Base-by-base conservation (phyloP, 1,140 invertebrate species). In the Tetramorium parvispinum region DNA sequence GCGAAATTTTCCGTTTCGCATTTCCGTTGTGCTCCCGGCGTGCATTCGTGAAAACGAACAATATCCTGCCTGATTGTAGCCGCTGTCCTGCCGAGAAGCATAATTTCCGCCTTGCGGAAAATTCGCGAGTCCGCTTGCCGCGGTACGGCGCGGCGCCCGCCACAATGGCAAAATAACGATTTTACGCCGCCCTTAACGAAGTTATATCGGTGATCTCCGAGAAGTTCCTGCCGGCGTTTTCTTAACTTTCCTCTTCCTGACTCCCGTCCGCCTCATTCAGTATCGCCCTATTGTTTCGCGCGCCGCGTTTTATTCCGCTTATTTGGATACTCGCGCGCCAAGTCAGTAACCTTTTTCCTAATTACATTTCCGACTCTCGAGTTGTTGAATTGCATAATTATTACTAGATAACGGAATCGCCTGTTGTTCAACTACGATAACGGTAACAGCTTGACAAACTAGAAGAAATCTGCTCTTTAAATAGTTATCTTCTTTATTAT, bases 101-200 rank as follows among this genome's bases (percentile, higher is more conserved):
- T 82, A 82, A 82, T 82, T 82, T 81, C 63, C 77, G 66, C n/a
- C n/a, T 24, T 16, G 66, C 40, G 51, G 40, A 82, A 82, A 82
- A 82, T 71, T 73, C 46, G 61, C 27, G 24, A n/a, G 21, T 43
- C 21, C 24, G 43, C 43, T 11, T 21, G 11, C 57, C 43, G 27
- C 27, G 13, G 10, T 32, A 32, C 32, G 16, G 21, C 24, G 10
- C 59, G 43, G 43, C 65, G 13, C 24, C 21, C n/a, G 18, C 11
- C 32, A 43, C 66, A 37, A 82, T 46, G 40, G 40, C 16, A 18
- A 27, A 66, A 51, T 81, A 68, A 71, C 53, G 40, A 82, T 73
- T 59, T 82, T 16, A 16, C 51, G 46, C 7, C 18, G 6, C 18
- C 11, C n/a, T 82, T 82, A 73, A 82, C n/a, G 8, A 53, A 40